Conservation (phyloP, 2,888 invertebrate genomes). For the Drosophila buzzatii region DNA sequence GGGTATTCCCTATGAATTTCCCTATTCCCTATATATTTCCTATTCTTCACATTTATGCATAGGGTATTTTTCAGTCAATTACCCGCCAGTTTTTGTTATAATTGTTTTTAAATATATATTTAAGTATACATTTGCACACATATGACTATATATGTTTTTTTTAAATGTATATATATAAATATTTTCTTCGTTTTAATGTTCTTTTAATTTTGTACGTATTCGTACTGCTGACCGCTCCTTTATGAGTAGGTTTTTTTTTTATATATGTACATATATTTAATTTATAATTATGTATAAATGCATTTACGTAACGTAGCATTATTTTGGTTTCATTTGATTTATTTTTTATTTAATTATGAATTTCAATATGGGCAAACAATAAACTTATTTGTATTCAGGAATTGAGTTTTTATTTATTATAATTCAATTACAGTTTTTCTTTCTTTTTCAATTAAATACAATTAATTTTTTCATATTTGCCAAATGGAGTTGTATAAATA, state of each 20-base stretch:
- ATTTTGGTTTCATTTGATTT: constrained; percentile 20
- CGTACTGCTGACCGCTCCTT: not conserved
- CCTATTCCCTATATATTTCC: no score
- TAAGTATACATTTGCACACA: not conserved
- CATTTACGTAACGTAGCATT: constrained; percentile 1
- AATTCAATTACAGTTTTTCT: not conserved
- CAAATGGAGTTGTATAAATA: not conserved
- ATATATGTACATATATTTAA: no score
- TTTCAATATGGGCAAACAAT: constrained; percentile 12
- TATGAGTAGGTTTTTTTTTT: not conserved
- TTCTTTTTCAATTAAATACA: not conserved
- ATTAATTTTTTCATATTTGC: no score
- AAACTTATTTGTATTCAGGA: not conserved
- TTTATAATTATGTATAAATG: not conserved
- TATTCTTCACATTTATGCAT: not conserved
- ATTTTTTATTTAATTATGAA: constrained; percentile 17
- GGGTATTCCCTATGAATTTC: no score
- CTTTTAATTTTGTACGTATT: constrained; percentile 1
- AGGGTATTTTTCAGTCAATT: constrained; percentile 4
- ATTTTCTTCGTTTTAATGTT: constrained; percentile 3
- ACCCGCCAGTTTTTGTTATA: not conserved
- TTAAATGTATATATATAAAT: not conserved
- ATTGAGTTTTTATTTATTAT: not conserved
- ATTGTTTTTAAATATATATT: constrained; percentile 1
- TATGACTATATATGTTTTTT: not conserved